Conservation (phyloP, 2,797 vertebrate genomes). For the Enteromius fasciolatus region DNA sequence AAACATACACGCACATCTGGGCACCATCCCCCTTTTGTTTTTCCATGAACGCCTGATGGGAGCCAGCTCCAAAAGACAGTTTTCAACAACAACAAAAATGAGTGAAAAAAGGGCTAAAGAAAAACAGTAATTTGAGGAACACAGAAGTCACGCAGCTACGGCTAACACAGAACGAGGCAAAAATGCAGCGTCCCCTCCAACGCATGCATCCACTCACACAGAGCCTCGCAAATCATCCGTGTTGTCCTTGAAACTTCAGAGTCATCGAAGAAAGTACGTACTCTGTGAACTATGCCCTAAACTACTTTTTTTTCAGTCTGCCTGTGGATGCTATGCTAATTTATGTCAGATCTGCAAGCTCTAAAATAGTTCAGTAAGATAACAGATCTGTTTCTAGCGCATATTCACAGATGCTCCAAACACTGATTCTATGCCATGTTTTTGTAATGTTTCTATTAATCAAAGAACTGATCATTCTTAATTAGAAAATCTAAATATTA, state of each 20-base stretch:
- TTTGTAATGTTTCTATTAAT: background rate
- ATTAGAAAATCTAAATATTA: background rate
- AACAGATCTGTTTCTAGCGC: background rate
- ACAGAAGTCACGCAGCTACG: slow-evolving; percentile 47
- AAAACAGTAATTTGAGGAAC: slow-evolving; percentile 59
- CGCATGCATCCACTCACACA: slow-evolving; percentile 43
- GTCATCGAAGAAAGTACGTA: background rate
- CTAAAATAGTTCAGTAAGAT: slow-evolving; percentile 10
- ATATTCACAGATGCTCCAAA: slow-evolving; percentile 1
- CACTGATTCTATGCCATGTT: background rate
- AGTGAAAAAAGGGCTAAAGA: slow-evolving; percentile 56
- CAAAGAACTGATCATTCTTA: background rate
- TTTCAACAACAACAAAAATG: slow-evolving; percentile 62
- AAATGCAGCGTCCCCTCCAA: slow-evolving; percentile 11
- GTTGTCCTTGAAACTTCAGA: slow-evolving; percentile 27
- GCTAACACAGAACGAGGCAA: slow-evolving; percentile 59
- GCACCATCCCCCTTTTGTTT: slow-evolving; percentile 71
- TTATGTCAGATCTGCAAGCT: slow-evolving; percentile 16
- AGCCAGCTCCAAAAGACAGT: slow-evolving; percentile 59
- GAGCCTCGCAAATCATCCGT: slow-evolving; percentile 22
- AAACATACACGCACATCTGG: slow-evolving; percentile 73
- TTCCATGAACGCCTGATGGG: slow-evolving; percentile 67
- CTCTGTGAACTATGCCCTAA: slow-evolving; percentile 20
- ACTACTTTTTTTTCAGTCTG: slow-evolving; percentile 53
- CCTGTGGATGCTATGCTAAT: slow-evolving; percentile 24